Base-by-base conservation (phyloP, 1,140 invertebrate species). In the Drosophila navojoa region DNA sequence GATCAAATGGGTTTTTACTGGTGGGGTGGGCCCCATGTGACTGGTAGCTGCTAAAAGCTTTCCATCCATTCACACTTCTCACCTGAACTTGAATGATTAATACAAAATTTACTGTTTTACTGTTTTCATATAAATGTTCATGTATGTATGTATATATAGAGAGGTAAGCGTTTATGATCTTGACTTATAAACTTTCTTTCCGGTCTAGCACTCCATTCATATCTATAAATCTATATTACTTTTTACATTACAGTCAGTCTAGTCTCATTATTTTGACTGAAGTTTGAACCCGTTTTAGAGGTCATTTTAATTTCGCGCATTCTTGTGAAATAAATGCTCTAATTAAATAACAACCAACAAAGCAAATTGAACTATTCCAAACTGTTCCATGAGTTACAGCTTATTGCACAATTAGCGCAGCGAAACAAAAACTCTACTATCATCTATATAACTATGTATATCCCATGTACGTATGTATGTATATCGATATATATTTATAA, bases 11-110 rank as follows among this genome's bases (percentile, higher is more conserved):
- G 71, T 15, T 16, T 16, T 16, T 45, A 15, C n/a, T 15, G 42
- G 15, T n/a, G n/a, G n/a, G n/a, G n/a, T n/a, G 15, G 15, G 6
- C 6, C n/a, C 40, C 70, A 72, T 72, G 70, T 72, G 70, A 72
- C 42, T 54, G 49, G 10, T 27, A 40, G 50, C 42, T 69, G 78
- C 81, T 85, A 81, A 85, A 87, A 85, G 82, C 81, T 78, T 81
- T 87, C 44, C 74, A 60, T 29, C 22, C 63, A 38, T 38, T 38
- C 35, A 38, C 35, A 76, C 62, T 58, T 71, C 70, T 84, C 77
- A 79, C 76, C 58, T 70, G 15, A 62, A 57, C 76, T 59, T 42
- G 42, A 58, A 50, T 67, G 50, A 54, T 19, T 55, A 32, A 32
- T 32, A 32, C 32, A 32, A 32, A 32, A 32, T 32, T 32, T 32